These are phyloP conservation scores for Phaethon lepturus DNA, from an alignment of 2,113 vertebrate species.

Conservation along the genomic window DNA sequence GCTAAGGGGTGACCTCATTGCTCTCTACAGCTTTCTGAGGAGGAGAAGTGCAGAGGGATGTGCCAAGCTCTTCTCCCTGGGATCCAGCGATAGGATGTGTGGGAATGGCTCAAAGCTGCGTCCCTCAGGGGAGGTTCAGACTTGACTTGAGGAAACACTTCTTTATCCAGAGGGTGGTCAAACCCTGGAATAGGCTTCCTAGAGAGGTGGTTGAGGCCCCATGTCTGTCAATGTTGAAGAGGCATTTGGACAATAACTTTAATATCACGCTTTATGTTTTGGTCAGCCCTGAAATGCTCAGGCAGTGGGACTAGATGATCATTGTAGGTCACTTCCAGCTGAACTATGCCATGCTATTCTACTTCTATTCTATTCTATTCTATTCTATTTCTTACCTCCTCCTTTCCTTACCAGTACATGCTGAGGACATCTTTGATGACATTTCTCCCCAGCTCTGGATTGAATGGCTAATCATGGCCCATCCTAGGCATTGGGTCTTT, in stretches of 20 bases:
- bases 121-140: background rate
- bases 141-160: background rate
- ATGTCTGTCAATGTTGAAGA: background rate
- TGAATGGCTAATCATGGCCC: background rate
- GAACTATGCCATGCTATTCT: background rate
- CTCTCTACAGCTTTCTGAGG: background rate
- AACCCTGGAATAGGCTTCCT: background rate
- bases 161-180: background rate
- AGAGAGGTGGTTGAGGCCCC: background rate
- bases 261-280: background rate
- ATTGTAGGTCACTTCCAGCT: background rate
- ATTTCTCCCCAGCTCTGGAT: background rate
- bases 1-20: accelerated
- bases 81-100: accelerated
- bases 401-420: background rate
- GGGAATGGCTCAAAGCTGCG: background rate
- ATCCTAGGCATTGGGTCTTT: background rate
- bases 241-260: background rate
- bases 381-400: background rate
- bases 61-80: background rate
- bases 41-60: background rate
- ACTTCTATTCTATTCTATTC: no score
- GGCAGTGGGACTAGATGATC: background rate
- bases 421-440: background rate
- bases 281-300: background rate